phyloP scores from a whole-genome alignment of 1,140 invertebrate genomes.

The Hypsibius dujardini region DNA sequence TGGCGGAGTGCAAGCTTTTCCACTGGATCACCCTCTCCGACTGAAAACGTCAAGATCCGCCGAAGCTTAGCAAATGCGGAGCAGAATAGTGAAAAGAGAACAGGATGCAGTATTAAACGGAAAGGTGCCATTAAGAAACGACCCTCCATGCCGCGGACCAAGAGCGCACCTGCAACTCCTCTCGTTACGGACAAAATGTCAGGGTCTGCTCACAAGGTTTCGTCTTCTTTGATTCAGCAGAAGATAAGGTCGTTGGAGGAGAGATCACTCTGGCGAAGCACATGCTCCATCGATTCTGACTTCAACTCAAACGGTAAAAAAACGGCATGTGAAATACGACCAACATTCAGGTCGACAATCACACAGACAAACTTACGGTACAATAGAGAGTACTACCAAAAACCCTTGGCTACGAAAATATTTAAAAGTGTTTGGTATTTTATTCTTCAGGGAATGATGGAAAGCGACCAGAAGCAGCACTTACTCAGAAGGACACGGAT shows the following conservation, averaged over 20 bases:
- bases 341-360: too few species aligned
- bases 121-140: background rate
- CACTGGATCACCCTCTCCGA: background rate
- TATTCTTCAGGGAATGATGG: too few species aligned
- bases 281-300: too few species aligned
- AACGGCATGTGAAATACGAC: too few species aligned
- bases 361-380: too few species aligned
- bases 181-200: background rate
- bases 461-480: too few species aligned
- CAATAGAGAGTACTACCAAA: too few species aligned
- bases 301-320: too few species aligned
- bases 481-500: too few species aligned
- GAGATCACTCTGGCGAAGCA: background rate
- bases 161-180: background rate
- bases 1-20: background rate
- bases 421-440: too few species aligned
- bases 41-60: background rate
- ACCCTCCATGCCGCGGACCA: background rate
- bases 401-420: too few species aligned
- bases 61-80: background rate
- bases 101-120: background rate
- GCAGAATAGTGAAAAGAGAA: background rate
- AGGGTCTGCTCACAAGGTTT: background rate
- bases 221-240: background rate
- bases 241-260: constrained; percentile 4